Percentiles rank a stretch among this genome's conserved stretches.
Conservation (phyloP, 2,888 invertebrate genomes). For the Liposcelis brunnea region DNA sequence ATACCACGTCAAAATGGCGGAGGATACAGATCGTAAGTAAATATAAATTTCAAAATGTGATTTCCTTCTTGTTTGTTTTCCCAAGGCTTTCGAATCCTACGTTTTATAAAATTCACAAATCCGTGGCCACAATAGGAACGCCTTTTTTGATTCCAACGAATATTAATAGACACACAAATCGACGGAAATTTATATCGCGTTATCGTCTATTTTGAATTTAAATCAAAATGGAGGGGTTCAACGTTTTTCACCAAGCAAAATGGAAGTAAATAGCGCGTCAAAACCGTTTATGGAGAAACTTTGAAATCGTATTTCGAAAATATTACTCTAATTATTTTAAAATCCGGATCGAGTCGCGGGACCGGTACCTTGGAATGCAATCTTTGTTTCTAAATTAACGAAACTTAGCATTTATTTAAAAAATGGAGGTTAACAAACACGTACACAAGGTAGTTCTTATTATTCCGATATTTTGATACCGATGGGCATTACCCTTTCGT, state of each 20-base stretch:
- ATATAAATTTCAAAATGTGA: constrained; percentile 6
- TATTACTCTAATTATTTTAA: constrained; percentile 14
- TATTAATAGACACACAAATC: not conserved
- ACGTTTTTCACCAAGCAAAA: not conserved
- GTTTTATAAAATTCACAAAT: not conserved
- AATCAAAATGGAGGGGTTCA: constrained; percentile 7
- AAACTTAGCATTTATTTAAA: no score
- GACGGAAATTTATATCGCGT: not conserved
- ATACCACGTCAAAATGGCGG: constrained; percentile 54
- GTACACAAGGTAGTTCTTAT: no score
- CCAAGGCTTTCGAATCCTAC: not conserved
- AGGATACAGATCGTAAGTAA: constrained; percentile 59
- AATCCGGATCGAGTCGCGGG: no score
- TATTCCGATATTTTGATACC: no score
- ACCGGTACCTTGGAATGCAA: no score
- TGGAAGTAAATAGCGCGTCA: not conserved
- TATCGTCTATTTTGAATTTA: constrained; percentile 7
- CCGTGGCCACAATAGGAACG: no score
- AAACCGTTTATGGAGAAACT: no score
- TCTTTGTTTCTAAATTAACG: constrained; percentile 26
- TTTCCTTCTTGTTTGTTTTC: not conserved
- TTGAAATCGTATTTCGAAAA: not conserved
- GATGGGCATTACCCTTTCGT: not conserved
- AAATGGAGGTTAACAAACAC: no score
- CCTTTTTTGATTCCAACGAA: not conserved